Base-by-base conservation (phyloP, 2,888 invertebrate species). In the Brachyptera risi region DNA sequence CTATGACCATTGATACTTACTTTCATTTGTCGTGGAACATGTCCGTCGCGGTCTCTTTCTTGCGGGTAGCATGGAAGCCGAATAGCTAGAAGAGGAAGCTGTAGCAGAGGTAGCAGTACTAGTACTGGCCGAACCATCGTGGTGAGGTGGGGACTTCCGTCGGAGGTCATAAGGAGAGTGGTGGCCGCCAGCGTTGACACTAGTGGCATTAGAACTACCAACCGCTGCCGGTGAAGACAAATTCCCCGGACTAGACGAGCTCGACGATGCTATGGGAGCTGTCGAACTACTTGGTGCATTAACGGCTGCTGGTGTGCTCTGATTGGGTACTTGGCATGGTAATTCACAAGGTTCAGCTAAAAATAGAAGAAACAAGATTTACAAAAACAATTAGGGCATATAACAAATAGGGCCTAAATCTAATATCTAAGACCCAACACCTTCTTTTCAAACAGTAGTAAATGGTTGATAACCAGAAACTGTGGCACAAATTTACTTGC, bases 101-200 rank as follows among this genome's bases (percentile, higher is more conserved):
- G 72, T 40, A 72, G 75, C 50, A 72, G 74, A 68, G 73, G 70
- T 63, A 42, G 62, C 63, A 56, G 68, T 64, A 67, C 82, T 83
- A 24, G 87, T 85, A 63, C 87, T 85, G 59, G 87, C 86, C 68
- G 86, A 86, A 73, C 85, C 85, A 66, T 80, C 80, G 49, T 70
- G 71, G 70, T 83, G 82, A 50, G 87, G 86, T 49, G 89, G 90
- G 67, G 88, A 90, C 78, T 94, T 94, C 69, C 93, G 83, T 65
- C 94, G 83, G 72, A 94, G 79, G 75, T 94, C 94, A 74, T 94
- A 94, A 1, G 94, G 94, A 67, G 92, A 90, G 75, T 92, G 92
- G 76, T 93, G 92, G 75, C 73, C 17, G 73, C 76, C 19, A 58
- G 64, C 47, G 42, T 49, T 60, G n/a, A 58, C 57, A 59, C 72